Conservation (phyloP, 2,888 invertebrate species). For the Calliphora vomitoria region DNA sequence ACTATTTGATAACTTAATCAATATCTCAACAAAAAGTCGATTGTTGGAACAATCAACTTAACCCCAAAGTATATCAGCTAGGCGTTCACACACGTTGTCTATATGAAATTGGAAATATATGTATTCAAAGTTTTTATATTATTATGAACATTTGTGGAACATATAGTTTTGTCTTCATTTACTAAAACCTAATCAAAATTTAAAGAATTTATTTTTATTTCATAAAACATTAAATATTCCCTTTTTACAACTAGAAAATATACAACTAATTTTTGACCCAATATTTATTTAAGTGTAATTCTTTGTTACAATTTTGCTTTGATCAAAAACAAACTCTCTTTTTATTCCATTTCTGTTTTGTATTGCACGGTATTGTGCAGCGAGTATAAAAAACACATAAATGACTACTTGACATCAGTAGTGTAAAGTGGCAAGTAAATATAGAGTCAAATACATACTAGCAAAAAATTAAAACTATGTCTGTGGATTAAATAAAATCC, state of each 20-base stretch:
- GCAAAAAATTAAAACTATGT: neutral
- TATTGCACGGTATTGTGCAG: neutral
- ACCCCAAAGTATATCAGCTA: no score
- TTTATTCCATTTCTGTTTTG: constrained; percentile 22
- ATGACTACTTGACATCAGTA: constrained; percentile 68
- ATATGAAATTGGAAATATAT: no score
- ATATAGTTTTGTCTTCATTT: no score
- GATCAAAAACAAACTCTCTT: constrained; percentile 47
- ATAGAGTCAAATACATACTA: constrained; percentile 11
- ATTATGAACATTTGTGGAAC: no score
- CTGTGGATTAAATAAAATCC: constrained; percentile 43
- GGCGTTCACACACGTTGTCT: no score
- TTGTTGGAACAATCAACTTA: no score
- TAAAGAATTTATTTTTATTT: no score
- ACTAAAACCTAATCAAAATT: no score
- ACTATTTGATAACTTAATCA: no score
- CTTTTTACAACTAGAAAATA: neutral
- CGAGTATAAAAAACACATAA: constrained; percentile 29
- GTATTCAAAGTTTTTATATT: no score
- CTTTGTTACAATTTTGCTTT: constrained; percentile 52
- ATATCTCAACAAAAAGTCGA: no score
- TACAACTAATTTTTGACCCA: neutral
- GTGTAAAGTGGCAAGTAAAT: constrained; percentile 54
- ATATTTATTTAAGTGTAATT: constrained; percentile 62
- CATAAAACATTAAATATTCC: no score